These are phyloP conservation scores for Tympanuchus pallidicinctus DNA, from an alignment of 2,113 vertebrate genomes.

Conservation along the genomic window DNA sequence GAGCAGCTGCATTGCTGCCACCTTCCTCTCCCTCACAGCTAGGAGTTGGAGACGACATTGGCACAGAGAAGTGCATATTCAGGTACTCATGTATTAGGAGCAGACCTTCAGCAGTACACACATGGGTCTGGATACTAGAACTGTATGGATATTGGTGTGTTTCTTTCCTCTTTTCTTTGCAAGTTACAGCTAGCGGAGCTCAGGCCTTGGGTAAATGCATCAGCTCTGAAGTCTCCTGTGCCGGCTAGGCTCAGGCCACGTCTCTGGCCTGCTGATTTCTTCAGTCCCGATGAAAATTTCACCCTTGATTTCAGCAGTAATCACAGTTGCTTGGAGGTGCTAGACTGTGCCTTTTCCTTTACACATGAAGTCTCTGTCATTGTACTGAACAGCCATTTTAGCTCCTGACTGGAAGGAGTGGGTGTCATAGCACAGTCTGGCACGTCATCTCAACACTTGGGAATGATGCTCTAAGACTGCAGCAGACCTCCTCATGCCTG, in stretches of 20 bases:
- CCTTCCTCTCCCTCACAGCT: background rate
- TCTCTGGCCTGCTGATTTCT: background rate
- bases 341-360: background rate
- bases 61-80: background rate
- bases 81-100: background rate
- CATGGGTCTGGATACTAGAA: background rate
- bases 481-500: background rate
- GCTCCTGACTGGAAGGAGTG: background rate
- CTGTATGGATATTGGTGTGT: background rate
- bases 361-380: background rate
- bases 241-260: background rate
- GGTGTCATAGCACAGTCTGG: background rate
- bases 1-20: background rate
- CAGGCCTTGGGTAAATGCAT: background rate
- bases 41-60: background rate
- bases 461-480: background rate
- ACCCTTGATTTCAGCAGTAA: background rate
- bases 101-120: background rate
- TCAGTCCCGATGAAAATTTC: background rate
- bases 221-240: background rate
- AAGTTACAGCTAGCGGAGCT: background rate
- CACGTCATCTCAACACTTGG: background rate
- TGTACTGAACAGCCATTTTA: background rate
- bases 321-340: background rate
- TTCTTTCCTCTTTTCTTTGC: background rate